These are phyloP conservation scores for Conopomorpha cramerella DNA, from an alignment of 1,140 invertebrate genomes.

Conservation along the genomic window DNA sequence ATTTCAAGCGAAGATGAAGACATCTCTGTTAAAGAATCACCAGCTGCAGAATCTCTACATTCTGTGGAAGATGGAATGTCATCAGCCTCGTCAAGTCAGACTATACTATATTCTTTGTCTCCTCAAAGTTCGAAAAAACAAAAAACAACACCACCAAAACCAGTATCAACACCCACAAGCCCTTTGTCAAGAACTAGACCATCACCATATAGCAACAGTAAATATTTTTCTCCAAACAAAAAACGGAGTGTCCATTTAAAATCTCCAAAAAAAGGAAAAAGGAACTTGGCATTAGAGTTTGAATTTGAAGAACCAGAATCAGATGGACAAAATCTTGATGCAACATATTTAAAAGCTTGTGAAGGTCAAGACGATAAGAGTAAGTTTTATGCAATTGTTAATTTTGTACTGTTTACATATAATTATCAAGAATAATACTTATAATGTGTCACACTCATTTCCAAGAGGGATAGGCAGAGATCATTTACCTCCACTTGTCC, in stretches of 20 bases:
- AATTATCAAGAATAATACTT: too few species aligned
- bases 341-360: constrained; percentile 8
- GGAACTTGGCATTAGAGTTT: constrained; percentile 6
- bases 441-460: too few species aligned
- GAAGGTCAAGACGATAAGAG: constrained; percentile 30
- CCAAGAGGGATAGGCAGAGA: too few species aligned
- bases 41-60: too few species aligned
- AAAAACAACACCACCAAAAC: too few species aligned
- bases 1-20: too few species aligned
- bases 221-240: constrained; percentile 32
- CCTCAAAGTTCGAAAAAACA: too few species aligned
- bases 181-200: background rate
- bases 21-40: too few species aligned
- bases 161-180: constrained; percentile 4
- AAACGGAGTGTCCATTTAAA: constrained; percentile 15
- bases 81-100: background rate
- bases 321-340: constrained; percentile 6
- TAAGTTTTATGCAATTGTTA: constrained; percentile 22
- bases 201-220: constrained; percentile 12
- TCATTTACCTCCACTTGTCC: too few species aligned
- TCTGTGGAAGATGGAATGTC: too few species aligned
- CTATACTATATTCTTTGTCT: background rate
- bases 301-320: constrained; percentile 6
- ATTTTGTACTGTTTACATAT: too few species aligned
- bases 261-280: constrained; percentile 13